Evolutionary conservation across 1,140 invertebrate species (phyloP), one percentile per base, ranked within the genome.

Genomic region (Hesperophylax magnus): DNA sequence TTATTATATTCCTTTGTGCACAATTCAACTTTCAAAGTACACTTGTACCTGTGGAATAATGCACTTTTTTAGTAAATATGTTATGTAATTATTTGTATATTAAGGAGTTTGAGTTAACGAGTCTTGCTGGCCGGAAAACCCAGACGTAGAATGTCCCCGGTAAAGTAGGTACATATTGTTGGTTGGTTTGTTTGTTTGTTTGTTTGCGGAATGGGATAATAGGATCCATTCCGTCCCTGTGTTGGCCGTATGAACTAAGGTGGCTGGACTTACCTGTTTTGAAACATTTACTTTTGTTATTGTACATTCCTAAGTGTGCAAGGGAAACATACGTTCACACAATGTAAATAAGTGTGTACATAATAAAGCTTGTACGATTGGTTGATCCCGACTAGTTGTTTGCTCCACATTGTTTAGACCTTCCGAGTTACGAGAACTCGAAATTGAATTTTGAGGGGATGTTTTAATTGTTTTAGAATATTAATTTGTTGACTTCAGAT

Each of bases 1-100:
- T 20, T 60, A 20, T 8, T 47, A 2, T 47, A 47, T 47, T 47
- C 39, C 39, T 47, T 18, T 24, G 18, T 61, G 58, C 58, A 61
- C 20, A 61, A 61, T 61, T 61, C 18, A 14, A 11, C 9, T 47
- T 47, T 47, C 39, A 47, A 47, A 14, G 39, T 47, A 47, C 39
- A 18, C 56, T 22, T 58, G 56, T 58, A 58, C 20, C 18, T 58
- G 1, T 3, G 58, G 18, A 18, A 22, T 22, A 52, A 52, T 52
- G 69, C 69, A 72, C 69, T 52, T 18, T 53, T 20, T 72, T 72
- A 72, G 47, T 72, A 54, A 11, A 27, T 72, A 17, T 53, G 61
- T 47, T 71, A 71, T 52, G 67, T 72, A 53, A 72, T 72, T 72
- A 72, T 72, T 72, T 54, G 69, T 72, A 56, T 54, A 72, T 72